Base-by-base conservation (phyloP, 2,888 invertebrate species). In the Julus scanicus region DNA sequence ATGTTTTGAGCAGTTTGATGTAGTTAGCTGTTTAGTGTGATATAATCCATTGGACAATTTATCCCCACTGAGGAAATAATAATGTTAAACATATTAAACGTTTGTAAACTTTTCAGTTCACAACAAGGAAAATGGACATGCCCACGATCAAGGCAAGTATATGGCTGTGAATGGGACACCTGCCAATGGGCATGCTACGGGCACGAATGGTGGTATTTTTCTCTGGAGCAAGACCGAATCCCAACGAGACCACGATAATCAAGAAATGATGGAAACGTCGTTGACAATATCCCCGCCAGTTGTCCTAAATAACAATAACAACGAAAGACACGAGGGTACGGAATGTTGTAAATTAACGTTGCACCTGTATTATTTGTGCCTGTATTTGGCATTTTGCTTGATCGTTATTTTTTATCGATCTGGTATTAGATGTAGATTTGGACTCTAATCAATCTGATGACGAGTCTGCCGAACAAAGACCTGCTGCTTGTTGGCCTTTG, bases 101-200 rank as follows among this genome's bases (percentile, higher is more conserved):
- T 2, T 71, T 29, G 4, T 71, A 1, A 71, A 71, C 71, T 39
- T 40, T 86, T 44, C 37, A 86, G 86, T 48, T 44, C 86, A 86
- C 20, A 53, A 86, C 57, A 86, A 86, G 13, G 87, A 87, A 71
- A 87, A 87, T 8, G 87, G 87, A 57, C 39, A 48, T 87, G 40
- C 71, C n/a, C 87, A 40, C 80, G 87, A 87, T 20, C 86, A 20
- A 8, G 87, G 87, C 5, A 87, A 71, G 40, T 87, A 87, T 40
- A 44, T 48, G 80, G 80, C 87, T 48, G 71, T 87, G 39, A 87
- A 87, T 48, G 87, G 87, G 15, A 17, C 63, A 1, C 63, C 87
- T 5, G 87, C 71, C 2, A 87, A 87, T 48, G 87, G 87, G 17
- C 87, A 87, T 39, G 53, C 53, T 2, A 44, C n/a, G 15, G 71